Conservation (phyloP, 2,113 vertebrate species). For the Sula dactylatra region DNA sequence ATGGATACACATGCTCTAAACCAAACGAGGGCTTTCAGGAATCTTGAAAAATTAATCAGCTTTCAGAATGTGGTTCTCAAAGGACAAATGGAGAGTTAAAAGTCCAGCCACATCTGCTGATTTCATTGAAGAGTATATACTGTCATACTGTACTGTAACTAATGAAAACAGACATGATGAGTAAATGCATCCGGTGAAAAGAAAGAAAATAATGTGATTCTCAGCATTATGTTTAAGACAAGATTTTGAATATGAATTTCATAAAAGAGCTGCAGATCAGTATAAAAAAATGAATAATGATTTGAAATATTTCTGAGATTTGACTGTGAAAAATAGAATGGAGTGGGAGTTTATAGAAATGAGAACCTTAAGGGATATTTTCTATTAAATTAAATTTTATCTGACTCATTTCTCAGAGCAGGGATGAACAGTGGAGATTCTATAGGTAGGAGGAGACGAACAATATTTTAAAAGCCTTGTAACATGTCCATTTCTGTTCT, state of each 20-base stretch:
- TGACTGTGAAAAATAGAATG: neutral
- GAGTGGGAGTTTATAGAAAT: neutral
- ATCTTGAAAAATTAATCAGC: neutral
- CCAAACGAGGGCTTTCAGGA: neutral
- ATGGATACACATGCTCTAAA: neutral
- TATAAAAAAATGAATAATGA: neutral
- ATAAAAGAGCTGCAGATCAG: neutral
- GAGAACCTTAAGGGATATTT: neutral
- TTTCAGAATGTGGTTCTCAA: neutral
- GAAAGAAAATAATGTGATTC: neutral
- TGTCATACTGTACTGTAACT: neutral
- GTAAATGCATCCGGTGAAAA: neutral
- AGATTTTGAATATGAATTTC: neutral
- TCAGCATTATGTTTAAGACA: neutral
- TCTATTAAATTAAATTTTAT: neutral
- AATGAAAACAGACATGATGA: neutral
- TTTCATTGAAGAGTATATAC: neutral
- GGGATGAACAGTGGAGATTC: neutral
- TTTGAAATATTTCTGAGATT: neutral
- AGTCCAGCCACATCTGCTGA: neutral
- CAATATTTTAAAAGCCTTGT: neutral
- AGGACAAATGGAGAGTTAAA: neutral
- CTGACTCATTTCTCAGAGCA: neutral
- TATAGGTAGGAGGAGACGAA: neutral
- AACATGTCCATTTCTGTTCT: neutral